Percentiles rank a stretch among this genome's conserved stretches.
phyloP scores from a whole-genome alignment of 1,140 invertebrate species.

The Aphidius gifuensis region DNA sequence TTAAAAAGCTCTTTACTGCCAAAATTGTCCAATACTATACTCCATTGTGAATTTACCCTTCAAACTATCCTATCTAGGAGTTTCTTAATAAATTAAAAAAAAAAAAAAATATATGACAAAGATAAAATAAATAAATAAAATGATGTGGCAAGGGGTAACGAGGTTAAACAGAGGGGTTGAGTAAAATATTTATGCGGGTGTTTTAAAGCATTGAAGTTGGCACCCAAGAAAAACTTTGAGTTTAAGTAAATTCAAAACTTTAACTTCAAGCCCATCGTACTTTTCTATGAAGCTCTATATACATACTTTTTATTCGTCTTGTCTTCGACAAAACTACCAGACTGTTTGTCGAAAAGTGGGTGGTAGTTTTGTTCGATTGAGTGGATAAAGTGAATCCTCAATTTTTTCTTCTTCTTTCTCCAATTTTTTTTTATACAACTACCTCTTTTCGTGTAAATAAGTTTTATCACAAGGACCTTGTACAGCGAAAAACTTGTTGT shows the following conservation, averaged over 20 bases:
- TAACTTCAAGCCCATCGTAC: neutral
- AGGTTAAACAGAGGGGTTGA: neutral
- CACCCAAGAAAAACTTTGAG: neutral
- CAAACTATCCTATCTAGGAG: no score
- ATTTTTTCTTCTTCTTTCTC: no score
- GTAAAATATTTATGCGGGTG: neutral
- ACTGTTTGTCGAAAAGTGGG: constrained; percentile 24
- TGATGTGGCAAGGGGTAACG: neutral
- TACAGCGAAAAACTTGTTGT: constrained; percentile 31
- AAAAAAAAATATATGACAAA: no score
- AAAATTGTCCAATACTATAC: no score
- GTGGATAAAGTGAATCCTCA: constrained; percentile 30
- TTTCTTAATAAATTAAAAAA: no score
- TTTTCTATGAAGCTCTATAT: no score
- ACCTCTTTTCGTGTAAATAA: neutral
- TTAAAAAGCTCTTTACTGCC: no score
- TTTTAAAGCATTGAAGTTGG: neutral
- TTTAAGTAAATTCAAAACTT: constrained; percentile 34
- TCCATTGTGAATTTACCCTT: no score
- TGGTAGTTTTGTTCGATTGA: constrained; percentile 38
- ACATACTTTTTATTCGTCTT: neutral
- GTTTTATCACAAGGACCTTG: neutral
- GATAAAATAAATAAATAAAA: no score
- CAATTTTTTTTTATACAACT: neutral
- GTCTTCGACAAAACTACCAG: constrained; percentile 13